These are phyloP conservation scores for Bombus balteatus DNA, from an alignment of 1,140 invertebrate species.

Conservation along the genomic window DNA sequence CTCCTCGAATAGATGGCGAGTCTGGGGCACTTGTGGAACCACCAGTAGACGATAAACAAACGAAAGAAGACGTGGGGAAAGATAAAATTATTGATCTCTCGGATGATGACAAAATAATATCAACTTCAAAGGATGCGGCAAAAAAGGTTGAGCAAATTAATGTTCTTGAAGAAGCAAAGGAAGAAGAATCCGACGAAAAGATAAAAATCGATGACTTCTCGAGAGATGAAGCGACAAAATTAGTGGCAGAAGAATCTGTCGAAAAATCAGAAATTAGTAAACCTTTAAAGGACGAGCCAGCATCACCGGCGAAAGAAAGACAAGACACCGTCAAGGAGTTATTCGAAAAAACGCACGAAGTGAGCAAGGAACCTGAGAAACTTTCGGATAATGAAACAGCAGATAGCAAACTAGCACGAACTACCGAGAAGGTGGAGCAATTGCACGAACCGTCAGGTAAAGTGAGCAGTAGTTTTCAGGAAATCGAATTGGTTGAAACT, in stretches of 20 bases:
- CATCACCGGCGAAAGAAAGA: background rate
- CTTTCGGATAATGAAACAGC: constrained; percentile 1
- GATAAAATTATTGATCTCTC: background rate
- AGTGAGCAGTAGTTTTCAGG: constrained; percentile 2
- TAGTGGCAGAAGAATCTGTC: background rate
- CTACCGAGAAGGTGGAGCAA: background rate
- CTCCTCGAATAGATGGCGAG: background rate
- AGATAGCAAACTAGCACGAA: background rate
- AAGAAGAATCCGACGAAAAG: background rate
- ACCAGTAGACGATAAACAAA: background rate
- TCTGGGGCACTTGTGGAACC: background rate
- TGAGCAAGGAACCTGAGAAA: background rate
- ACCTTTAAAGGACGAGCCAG: background rate
- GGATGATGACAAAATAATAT: background rate
- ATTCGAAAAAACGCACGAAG: background rate
- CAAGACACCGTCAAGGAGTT: background rate
- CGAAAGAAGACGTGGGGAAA: background rate
- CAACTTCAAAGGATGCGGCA: background rate
- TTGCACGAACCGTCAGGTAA: background rate
- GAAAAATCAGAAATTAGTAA: background rate
- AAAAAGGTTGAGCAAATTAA: background rate
- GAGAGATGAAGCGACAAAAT: background rate
- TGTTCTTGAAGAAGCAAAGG: background rate
- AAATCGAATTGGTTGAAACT: constrained; percentile 7
- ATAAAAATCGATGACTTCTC: background rate